A percentile compares a stretch with the other conserved stretches of the same genome.
phyloP scores from a whole-genome alignment of 2,888 invertebrate species.

The Nomada fucata region DNA sequence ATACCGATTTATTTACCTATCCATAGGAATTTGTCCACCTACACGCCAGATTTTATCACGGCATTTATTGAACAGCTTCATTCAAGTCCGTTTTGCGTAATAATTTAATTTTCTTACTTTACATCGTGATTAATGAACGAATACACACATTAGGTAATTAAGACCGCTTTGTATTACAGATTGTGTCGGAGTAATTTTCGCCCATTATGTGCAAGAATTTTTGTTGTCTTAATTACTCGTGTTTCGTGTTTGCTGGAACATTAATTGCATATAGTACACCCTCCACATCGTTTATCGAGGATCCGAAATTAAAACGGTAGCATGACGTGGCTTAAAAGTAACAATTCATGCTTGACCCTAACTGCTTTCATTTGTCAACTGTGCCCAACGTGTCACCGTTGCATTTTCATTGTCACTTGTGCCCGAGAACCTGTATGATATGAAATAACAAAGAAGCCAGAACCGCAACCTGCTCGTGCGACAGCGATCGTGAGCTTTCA shows the following conservation, averaged over 20 bases:
- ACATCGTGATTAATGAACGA: not conserved
- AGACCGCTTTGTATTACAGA: not conserved
- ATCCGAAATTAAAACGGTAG: constrained; percentile 28
- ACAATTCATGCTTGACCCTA: constrained; percentile 46
- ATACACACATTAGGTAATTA: not conserved
- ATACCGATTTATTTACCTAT: not conserved
- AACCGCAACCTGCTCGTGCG: not conserved
- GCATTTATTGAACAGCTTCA: too few relatives aligned
- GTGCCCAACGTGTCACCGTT: constrained; percentile 33
- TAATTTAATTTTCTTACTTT: too few relatives aligned
- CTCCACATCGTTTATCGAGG: constrained; percentile 30
- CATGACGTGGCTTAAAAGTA: constrained; percentile 36
- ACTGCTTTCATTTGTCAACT: constrained; percentile 45
- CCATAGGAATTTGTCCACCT: not conserved
- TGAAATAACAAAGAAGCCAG: constrained; percentile 29
- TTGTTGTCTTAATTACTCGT: constrained; percentile 5
- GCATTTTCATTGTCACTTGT: constrained; percentile 35
- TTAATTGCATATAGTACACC: constrained; percentile 16
- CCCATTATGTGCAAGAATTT: not conserved
- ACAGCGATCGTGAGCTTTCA: not conserved
- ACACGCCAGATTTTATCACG: not conserved
- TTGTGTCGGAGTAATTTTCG: not conserved
- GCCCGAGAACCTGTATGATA: constrained; percentile 24
- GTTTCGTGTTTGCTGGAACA: constrained; percentile 1
- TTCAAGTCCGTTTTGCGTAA: too few relatives aligned